Conservation (phyloP, 1,140 invertebrate genomes). For the Brachionus manjavacas region DNA sequence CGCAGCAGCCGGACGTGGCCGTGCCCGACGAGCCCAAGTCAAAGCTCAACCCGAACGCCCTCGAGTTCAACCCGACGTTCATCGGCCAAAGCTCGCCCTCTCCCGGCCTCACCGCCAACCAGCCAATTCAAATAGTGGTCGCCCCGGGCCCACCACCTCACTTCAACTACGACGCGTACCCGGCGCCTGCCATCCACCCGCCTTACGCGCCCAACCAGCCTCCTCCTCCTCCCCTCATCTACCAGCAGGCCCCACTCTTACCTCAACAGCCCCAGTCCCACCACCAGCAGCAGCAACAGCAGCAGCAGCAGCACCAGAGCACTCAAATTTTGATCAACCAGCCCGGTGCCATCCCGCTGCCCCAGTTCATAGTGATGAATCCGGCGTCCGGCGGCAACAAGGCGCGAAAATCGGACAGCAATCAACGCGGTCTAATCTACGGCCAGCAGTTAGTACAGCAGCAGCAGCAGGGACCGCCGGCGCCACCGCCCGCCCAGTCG, state of each 20-base stretch:
- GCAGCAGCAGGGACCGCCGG: neutral
- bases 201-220: neutral
- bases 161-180: neutral
- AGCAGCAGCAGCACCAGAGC: neutral
- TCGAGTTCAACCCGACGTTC: constrained; percentile 11
- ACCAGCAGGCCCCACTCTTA: neutral
- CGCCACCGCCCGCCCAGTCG: neutral
- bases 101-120: neutral
- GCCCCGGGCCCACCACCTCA: neutral
- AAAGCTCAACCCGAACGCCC: neutral
- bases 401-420: neutral
- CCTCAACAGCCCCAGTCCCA: neutral
- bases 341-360: neutral
- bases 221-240: neutral
- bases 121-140: constrained; percentile 11
- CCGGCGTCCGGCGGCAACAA: neutral
- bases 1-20: neutral
- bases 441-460: neutral
- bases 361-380: neutral
- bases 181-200: neutral
- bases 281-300: neutral
- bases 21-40: neutral
- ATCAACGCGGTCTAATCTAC: neutral
- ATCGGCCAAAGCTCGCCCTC: neutral
- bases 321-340: constrained; percentile 18